Evolutionary conservation across 2,113 vertebrate species (phyloP).

Genomic region (Anarhynchus alexandrinus): DNA sequence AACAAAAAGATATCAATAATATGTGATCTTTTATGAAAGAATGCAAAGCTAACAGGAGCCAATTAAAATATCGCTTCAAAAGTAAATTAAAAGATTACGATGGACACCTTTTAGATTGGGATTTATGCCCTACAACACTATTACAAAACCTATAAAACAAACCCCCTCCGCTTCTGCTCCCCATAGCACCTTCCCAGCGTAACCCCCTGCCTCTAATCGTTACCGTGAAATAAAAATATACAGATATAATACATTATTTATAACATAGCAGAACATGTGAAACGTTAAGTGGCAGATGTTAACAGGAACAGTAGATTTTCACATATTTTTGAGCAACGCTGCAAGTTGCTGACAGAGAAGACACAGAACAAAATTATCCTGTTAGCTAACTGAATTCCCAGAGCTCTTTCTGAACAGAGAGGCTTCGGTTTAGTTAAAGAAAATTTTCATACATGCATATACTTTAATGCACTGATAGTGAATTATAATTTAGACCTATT

Average conservation of each 20-base stretch:
- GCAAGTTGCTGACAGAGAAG: constrained; percentile 28
- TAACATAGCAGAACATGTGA: not conserved
- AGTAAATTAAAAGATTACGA: not conserved
- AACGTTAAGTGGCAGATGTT: not conserved
- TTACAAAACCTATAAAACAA: not conserved
- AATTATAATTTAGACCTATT: not conserved
- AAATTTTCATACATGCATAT: not conserved
- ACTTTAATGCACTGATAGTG: not conserved
- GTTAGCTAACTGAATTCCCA: constrained; percentile 8
- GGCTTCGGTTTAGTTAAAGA: not conserved
- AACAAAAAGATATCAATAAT: not conserved
- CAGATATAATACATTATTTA: not conserved
- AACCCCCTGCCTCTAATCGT: not conserved
- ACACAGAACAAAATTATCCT: not conserved
- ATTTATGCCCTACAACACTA: not conserved
- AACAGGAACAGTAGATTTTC: not conserved
- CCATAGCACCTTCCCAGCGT: not conserved
- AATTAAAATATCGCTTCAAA: not conserved
- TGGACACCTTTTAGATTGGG: not conserved
- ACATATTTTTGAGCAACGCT: not conserved
- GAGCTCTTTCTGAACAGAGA: not conserved
- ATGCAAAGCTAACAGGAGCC: not conserved
- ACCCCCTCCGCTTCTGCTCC: not conserved
- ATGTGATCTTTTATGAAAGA: not conserved
- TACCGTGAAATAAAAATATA: not conserved